Base-by-base conservation (phyloP, 2,888 invertebrate species). In the Mellilla xanthometata region DNA sequence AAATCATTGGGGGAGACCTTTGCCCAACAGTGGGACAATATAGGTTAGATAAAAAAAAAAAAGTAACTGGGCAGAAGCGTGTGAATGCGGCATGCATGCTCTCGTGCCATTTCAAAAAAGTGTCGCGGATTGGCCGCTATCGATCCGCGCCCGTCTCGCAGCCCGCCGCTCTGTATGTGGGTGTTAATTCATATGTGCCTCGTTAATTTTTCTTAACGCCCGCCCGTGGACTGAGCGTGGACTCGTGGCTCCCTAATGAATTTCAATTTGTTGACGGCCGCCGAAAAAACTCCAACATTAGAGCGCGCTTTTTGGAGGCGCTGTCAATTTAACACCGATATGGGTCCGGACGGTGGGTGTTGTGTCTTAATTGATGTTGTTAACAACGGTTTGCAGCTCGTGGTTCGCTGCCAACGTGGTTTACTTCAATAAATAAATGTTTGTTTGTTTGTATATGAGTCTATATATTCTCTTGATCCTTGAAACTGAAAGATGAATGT, bases 151-250 rank as follows among this genome's bases (percentile, higher is more conserved):
- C 49, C 58, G 65, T 62, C 47, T 53, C 56, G 46, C 54, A 55
- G 52, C 47, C 41, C 54, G 29, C 47, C 46, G 49, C 49, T 52
- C 38, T 50, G 51, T 39, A 57, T 74, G 69, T 71, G 76, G 73
- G 77, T 81, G 83, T 83, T 85, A 83, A 84, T 84, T 86, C 83
- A 81, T 81, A 83, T 77, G 77, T 69, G 73, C 56, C 77, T 80
- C 83, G 86, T 87, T 85, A 86, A 86, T 87, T 86, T 78, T 85
- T 80, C 79, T 86, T 84, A 79, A 84, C 85, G 72, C 80, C 73
- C 76, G 71, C 70, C 50, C 69, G 69, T 72, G 68, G 69, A 70
- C 69, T 50, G 69, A 69, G 72, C 68, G 69, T 75, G 77, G 69
- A 66, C 39, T 65, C 60, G 55, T 52, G 68, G 72, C 71, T 65